Percentiles rank a stretch among this genome's conserved stretches.
phyloP scores from a whole-genome alignment of 2,888 invertebrate species.

The Zygaena filipendulae region DNA sequence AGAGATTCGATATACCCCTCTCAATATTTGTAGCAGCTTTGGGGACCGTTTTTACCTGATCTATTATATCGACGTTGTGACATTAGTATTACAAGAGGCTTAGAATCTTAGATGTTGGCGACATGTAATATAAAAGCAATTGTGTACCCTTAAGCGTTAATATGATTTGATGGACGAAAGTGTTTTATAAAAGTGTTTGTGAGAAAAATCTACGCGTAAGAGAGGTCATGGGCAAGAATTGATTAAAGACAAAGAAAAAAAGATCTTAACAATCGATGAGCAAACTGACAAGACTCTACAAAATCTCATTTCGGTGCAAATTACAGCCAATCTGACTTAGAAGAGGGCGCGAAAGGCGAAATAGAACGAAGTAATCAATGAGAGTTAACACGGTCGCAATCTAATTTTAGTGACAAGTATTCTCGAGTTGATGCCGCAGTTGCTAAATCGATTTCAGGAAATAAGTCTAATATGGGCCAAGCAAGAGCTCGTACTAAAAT shows the following conservation, averaged over 20 bases:
- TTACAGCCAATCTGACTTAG: too few relatives aligned
- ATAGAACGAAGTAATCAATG: conserved; percentile 21
- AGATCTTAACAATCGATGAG: too few relatives aligned
- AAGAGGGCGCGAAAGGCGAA: conserved; percentile 13
- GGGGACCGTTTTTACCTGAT: conserved; percentile 59
- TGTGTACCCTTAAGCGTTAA: too few relatives aligned
- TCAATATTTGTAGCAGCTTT: conserved; percentile 38
- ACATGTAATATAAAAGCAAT: too few relatives aligned
- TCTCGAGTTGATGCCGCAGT: conserved; percentile 51
- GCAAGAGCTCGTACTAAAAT: conserved; percentile 49
- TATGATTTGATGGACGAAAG: too few relatives aligned
- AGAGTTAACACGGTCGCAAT: conserved; percentile 20
- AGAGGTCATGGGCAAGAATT: too few relatives aligned
- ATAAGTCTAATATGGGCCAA: conserved; percentile 35
- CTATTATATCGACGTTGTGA: conserved; percentile 51
- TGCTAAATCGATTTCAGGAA: conserved; percentile 46
- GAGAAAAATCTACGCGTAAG: too few relatives aligned
- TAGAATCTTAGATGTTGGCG: too few relatives aligned
- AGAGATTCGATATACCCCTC: conserved; percentile 41
- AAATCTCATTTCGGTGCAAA: too few relatives aligned
- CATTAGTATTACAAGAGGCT: conserved; percentile 50
- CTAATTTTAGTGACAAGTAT: conserved; percentile 34
- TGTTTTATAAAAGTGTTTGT: too few relatives aligned
- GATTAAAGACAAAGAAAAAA: too few relatives aligned
- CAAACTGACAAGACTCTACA: too few relatives aligned